Conservation (phyloP, 2,113 vertebrate genomes). For the Trichechus manatus region DNA sequence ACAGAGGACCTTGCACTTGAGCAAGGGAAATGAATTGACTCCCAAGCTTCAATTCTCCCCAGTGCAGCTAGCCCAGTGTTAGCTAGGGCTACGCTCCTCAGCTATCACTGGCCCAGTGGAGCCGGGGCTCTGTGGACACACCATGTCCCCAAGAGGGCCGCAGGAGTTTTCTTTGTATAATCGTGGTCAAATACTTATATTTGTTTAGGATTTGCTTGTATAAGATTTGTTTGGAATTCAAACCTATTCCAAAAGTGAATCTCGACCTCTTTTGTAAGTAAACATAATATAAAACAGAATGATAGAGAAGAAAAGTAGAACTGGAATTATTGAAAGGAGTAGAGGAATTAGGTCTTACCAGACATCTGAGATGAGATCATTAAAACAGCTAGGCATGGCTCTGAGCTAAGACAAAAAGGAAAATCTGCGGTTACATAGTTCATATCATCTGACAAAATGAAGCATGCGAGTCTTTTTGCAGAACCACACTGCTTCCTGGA, state of each 20-base stretch:
- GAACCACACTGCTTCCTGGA: neutral
- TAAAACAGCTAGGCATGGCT: neutral
- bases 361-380: neutral
- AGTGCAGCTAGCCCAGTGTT: too few relatives aligned
- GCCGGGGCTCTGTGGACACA: neutral
- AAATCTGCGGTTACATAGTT: neutral
- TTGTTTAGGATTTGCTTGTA: conserved; percentile 26
- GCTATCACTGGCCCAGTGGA: neutral
- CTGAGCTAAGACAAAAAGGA: neutral
- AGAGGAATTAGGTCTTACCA: neutral
- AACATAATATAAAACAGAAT: neutral
- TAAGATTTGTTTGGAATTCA: neutral
- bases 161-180: neutral
- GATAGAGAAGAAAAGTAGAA: neutral
- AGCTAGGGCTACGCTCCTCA: neutral
- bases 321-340: neutral
- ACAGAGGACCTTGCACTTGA: neutral
- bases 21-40: neutral
- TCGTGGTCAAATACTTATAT: neutral
- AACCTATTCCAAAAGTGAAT: conserved; percentile 38
- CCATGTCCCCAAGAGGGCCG: neutral
- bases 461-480: neutral
- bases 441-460: neutral
- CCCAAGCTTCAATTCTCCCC: neutral
- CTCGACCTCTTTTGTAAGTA: conserved; percentile 21